Base-by-base conservation (phyloP, 64 coral and sea anemone species). In the Stylophora pistillata region DNA sequence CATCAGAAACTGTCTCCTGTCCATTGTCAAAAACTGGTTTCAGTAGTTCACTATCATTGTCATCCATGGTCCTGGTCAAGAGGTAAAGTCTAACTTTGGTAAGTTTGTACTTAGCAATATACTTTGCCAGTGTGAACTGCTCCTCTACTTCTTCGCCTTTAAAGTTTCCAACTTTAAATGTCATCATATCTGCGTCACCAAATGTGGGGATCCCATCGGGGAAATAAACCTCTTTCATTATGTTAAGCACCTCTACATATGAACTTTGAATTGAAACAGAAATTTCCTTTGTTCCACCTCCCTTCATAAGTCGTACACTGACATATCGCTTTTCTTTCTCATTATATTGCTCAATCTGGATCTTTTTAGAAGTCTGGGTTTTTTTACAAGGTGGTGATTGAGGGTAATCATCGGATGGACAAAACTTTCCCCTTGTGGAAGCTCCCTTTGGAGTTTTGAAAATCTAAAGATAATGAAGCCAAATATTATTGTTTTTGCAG, bases 301-400 rank as follows among this genome's bases (percentile, higher is more conserved):
- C 86, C 13, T 30, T 88, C 16, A 25, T 23, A 27, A 60, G 26
- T 25, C 57, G 86, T 30, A 88, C 86, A 29, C 14, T 54, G 13
- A 88, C 58, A 77, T 88, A 77, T 56, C 73, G 73, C 16, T 76
- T 59, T 3, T 20, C 74, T 31, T 88, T 31, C 23, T 77, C 56
- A 28, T 34, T 88, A 65, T 62, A 77, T 21, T 77, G 73, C 34
- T 47, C 86, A 76, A 88, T 53, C 70, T 76, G 70, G 31, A 88
- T 56, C 30, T 76, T 76, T 77, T 60, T 76, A 58, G 78, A 59
- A 60, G 58, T 60, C 58, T 60, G 58, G 58, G 9, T 60, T 17
- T 60, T 60, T 60, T 56, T 28, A 76, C 74, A 52, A 41, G 33
- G 74, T 33, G 34, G 31, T 76, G 37, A 33, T 37, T 18, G 74